phyloP scores from a whole-genome alignment of 2,888 invertebrate genomes.

The Drosophila mayaguana region DNA sequence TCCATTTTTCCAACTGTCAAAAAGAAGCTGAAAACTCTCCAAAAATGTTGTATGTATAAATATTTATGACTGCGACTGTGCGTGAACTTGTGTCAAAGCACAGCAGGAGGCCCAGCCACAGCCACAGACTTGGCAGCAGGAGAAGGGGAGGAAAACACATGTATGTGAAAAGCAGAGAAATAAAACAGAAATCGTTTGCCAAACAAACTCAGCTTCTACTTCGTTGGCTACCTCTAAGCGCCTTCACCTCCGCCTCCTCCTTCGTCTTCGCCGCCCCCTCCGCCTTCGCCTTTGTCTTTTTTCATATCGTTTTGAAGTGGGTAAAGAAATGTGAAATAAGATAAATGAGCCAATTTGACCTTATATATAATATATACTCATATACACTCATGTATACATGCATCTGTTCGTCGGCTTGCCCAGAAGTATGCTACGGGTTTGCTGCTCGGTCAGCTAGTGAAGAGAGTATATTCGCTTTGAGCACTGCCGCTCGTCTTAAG shows the following conservation, averaged over 20 bases:
- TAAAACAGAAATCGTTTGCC: constrained; percentile 35
- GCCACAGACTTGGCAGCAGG: neutral
- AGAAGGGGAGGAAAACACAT: neutral
- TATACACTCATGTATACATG: neutral
- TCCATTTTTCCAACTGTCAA: constrained; percentile 44
- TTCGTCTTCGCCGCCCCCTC: neutral
- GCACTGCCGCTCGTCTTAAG: neutral
- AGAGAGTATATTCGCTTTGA: neutral
- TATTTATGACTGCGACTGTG: constrained; percentile 46
- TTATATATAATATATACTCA: constrained; percentile 9
- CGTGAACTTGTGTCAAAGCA: constrained; percentile 49
- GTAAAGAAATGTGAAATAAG: constrained; percentile 66
- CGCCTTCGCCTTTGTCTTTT: neutral
- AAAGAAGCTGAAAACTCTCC: constrained; percentile 19
- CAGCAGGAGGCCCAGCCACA: constrained; percentile 12
- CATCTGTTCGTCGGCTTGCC: neutral
- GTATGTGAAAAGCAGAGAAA: constrained; percentile 9
- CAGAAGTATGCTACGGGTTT: constrained; percentile 32
- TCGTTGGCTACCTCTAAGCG: neutral
- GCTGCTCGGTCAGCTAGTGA: neutral
- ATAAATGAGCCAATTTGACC: constrained; percentile 71
- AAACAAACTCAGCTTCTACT: neutral
- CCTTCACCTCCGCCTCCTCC: neutral
- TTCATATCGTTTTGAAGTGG: constrained; percentile 43
- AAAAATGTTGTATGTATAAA: constrained; percentile 28